A percentile compares a stretch with the other conserved stretches of the same genome.
phyloP scores from a whole-genome alignment of 2,113 vertebrate genomes.

The Phrynosoma platyrhinos region DNA sequence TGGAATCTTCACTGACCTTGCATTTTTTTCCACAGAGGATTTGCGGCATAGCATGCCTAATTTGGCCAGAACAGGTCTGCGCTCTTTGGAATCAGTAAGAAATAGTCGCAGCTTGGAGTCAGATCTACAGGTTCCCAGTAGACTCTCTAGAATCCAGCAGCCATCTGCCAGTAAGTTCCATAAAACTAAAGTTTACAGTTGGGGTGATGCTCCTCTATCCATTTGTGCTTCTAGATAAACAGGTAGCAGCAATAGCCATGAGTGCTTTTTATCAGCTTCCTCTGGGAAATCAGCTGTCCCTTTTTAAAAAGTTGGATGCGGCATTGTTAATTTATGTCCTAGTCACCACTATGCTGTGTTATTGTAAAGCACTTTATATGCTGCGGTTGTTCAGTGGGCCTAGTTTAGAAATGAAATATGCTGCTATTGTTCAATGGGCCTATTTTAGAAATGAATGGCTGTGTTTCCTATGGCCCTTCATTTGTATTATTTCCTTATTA shows the following conservation, averaged over 20 bases:
- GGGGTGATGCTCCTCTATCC: neutral
- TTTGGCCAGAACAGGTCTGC: slow-evolving; percentile 87
- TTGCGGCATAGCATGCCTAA: slow-evolving; percentile 93
- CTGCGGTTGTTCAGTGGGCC: too few species aligned
- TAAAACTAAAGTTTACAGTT: neutral
- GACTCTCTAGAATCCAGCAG: slow-evolving; percentile 86
- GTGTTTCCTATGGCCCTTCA: too few species aligned
- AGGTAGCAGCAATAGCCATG: too few species aligned
- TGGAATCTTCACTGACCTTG: neutral
- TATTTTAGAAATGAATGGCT: too few species aligned
- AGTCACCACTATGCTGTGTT: neutral
- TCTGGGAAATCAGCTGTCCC: neutral
- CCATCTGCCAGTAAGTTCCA: slow-evolving; percentile 83
- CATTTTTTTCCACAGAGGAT: slow-evolving; percentile 81
- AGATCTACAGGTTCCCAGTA: slow-evolving; percentile 90
- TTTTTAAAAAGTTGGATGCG: neutral
- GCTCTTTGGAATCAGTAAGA: slow-evolving; percentile 85
- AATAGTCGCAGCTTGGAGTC: slow-evolving; percentile 93
- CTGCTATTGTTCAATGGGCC: too few species aligned
- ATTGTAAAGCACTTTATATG: neutral
- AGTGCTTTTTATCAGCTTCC: neutral
- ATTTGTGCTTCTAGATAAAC: neutral
- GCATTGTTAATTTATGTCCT: neutral
- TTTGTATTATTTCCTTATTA: too few species aligned
- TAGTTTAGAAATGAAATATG: too few species aligned